Evolutionary conservation across 2,888 invertebrate species (phyloP).

Genomic region (Deilephila elpenor): DNA sequence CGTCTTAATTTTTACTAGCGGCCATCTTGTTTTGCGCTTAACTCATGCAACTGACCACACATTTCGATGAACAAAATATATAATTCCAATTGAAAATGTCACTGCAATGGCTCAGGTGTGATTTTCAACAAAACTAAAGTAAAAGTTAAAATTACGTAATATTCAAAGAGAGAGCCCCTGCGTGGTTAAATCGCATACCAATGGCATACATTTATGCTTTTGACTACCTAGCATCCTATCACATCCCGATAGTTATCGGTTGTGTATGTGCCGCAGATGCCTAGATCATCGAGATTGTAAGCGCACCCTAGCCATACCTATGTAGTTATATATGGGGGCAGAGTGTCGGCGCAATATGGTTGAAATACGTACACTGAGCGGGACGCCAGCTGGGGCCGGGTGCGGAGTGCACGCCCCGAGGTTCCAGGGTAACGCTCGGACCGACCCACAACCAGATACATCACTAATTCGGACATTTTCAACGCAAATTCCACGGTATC

Average conservation of each 20-base stretch:
- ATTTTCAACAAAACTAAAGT: neutral
- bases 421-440: slow-evolving; percentile 75
- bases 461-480: slow-evolving; percentile 80
- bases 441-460: slow-evolving; percentile 80
- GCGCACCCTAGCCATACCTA: slow-evolving; percentile 63
- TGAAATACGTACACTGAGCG: slow-evolving; percentile 80
- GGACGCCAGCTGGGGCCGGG: slow-evolving; percentile 73
- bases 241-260: neutral
- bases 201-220: slow-evolving; percentile 47
- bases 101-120: neutral
- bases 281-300: slow-evolving; percentile 61
- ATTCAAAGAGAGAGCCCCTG: slow-evolving; percentile 37
- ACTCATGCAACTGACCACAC: slow-evolving; percentile 16
- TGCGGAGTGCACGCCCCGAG: slow-evolving; percentile 70
- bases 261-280: slow-evolving; percentile 53
- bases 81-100: neutral
- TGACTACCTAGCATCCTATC: neutral
- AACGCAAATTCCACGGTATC: slow-evolving; percentile 81
- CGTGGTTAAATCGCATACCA: slow-evolving; percentile 52
- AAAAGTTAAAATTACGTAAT: slow-evolving; percentile 49
- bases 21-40: slow-evolving; percentile 77
- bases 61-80: slow-evolving; percentile 11
- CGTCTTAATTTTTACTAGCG: slow-evolving; percentile 74
- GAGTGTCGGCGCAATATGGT: slow-evolving; percentile 82
- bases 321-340: slow-evolving; percentile 55